Conservation (phyloP, 2,888 invertebrate species). For the Carcina quercana region DNA sequence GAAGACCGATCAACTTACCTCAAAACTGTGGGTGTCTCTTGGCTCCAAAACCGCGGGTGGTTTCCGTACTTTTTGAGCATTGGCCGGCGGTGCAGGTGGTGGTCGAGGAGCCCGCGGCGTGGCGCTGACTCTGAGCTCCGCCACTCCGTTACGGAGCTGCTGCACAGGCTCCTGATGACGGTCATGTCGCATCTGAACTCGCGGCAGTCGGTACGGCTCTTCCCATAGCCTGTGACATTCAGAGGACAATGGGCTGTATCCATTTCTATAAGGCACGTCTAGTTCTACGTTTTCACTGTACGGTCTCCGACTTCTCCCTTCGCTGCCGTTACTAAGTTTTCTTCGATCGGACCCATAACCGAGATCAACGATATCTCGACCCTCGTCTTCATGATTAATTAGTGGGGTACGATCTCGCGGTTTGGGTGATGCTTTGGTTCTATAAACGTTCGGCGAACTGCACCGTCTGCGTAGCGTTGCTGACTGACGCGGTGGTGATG, state of each 20-base stretch:
- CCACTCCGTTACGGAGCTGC: slow-evolving; percentile 53
- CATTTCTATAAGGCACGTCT: slow-evolving; percentile 54
- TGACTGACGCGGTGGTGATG: slow-evolving; percentile 51
- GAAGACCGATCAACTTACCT: slow-evolving; percentile 38
- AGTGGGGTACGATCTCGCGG: slow-evolving; percentile 47
- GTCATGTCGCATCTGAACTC: slow-evolving; percentile 42
- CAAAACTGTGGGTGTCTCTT: slow-evolving; percentile 57
- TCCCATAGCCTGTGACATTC: slow-evolving; percentile 58
- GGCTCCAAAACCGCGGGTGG: slow-evolving; percentile 59
- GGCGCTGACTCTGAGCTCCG: slow-evolving; percentile 59
- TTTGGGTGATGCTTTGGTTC: slow-evolving; percentile 38
- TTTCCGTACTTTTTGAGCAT: slow-evolving; percentile 32
- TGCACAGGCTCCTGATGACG: slow-evolving; percentile 57
- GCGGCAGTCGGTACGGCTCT: slow-evolving; percentile 58
- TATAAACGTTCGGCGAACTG: slow-evolving; percentile 64
- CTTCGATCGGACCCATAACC: slow-evolving; percentile 47
- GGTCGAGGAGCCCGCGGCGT: slow-evolving; percentile 55
- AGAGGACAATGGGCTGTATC: slow-evolving; percentile 46
- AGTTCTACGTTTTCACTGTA: slow-evolving; percentile 66
- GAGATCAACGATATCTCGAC: slow-evolving; percentile 55
- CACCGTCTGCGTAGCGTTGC: slow-evolving; percentile 53
- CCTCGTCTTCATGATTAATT: slow-evolving; percentile 53
- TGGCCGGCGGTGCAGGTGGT: slow-evolving; percentile 48
- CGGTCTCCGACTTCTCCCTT: slow-evolving; percentile 49
- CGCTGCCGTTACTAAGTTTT: slow-evolving; percentile 33